Evolutionary conservation across 2,113 vertebrate genomes (phyloP).

Genomic region (Mionectes macconnelli): DNA sequence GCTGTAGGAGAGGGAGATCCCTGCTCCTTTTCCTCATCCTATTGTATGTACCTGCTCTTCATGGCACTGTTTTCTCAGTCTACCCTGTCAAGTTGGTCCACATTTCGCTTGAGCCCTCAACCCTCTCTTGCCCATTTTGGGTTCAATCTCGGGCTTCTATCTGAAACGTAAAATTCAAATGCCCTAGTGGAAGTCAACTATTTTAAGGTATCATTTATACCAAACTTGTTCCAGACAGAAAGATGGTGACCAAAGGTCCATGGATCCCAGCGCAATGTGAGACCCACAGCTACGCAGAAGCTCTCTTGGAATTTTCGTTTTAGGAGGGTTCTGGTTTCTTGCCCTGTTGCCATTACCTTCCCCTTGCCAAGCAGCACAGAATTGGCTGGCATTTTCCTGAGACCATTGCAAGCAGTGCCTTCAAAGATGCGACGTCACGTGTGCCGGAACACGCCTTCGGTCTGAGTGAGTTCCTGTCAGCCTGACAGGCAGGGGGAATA

Average conservation of each 20-base stretch:
- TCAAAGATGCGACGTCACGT: accelerated
- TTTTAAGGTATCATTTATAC: neutral
- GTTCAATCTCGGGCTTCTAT: neutral
- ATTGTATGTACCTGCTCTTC: neutral
- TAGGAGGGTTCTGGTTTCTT: neutral
- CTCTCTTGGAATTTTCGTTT: neutral
- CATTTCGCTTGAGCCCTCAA: neutral
- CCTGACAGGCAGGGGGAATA: neutral
- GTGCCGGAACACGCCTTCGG: accelerated
- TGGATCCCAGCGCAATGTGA: neutral
- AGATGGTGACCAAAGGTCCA: neutral
- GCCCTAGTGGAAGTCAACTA: neutral
- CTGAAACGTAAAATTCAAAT: neutral
- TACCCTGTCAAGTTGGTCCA: neutral
- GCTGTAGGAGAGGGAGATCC: neutral
- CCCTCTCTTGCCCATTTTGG: neutral
- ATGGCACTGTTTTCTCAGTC: neutral
- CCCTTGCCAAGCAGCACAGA: neutral
- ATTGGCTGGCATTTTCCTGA: neutral
- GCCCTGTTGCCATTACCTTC: neutral
- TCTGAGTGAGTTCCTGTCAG: conserved; percentile 26
- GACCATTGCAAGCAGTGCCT: neutral
- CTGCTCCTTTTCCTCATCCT: neutral
- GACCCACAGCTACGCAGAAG: neutral
- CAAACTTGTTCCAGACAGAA: neutral